Evolutionary conservation across 2,113 vertebrate species (phyloP), one percentile per base, ranked within the genome.

Genomic region (Urocitellus parryii): DNA sequence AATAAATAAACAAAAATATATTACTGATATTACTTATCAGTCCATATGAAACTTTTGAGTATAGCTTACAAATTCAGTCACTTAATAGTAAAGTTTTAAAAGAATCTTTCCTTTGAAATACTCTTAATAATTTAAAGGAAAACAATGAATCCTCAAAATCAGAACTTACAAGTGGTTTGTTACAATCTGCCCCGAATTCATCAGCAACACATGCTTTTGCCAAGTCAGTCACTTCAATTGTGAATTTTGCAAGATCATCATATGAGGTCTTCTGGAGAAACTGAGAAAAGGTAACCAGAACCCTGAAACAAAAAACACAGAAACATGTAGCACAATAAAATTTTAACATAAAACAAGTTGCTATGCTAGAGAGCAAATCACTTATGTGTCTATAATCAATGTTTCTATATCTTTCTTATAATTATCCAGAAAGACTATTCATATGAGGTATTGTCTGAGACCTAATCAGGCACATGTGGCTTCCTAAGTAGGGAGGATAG

Each of bases 281-380:
- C 98, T 99, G 98, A 94, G 99, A 85, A 74, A 98, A 98, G 4
- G 98, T 72, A 77, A 98, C 32, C 95, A 99, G 7, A 20, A 96
- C 0, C 32, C 99, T 99, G 96, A 86, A 98, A 98, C 6, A 96
- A 78, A 97, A 93, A 5, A 73, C 37, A 79, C 0, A 61, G 17
- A 78, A 51, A 56, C 18, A 39, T 29, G 32, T 63, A 34, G 11
- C 45, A 53, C 24, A 56, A 72, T 7, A 51, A 87, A 70, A 53
- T 20, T 39, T 27, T n/a, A 67, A 67, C 16, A 27, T 72, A 85
- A 89, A 96, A n/a, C 20, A 82, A 17, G 1, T 42, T 78, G 14
- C 16, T 92, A 20, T 14, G 4, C 37, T 90, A 76, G 48, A 17
- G 9, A 91, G 45, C 45, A 89, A 79, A 95, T 25, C 45, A 16